These are phyloP conservation scores for Lacerta agilis DNA, from an alignment of 2,797 vertebrate species.

Conservation along the genomic window DNA sequence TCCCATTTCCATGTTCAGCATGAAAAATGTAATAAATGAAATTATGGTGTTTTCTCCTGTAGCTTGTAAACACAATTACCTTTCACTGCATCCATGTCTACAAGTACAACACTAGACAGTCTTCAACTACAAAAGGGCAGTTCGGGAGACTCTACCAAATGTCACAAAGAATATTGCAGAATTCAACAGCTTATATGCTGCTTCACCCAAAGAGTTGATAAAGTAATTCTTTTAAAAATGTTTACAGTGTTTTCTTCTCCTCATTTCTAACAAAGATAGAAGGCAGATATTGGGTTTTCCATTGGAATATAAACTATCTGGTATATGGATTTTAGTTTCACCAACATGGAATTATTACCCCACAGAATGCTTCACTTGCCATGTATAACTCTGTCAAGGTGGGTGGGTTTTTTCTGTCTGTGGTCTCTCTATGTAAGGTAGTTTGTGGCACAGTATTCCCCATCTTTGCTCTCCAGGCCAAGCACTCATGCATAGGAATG, in stretches of 20 bases:
- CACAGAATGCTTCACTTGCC: no score
- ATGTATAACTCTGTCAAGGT: no score
- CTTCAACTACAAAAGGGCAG: no score
- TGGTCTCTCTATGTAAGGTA: background rate
- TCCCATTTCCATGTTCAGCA: background rate
- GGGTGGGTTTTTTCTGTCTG: no score
- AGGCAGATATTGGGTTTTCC: background rate
- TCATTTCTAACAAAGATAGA: background rate
- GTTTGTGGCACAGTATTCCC: background rate
- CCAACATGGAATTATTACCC: no score
- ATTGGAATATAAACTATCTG: background rate
- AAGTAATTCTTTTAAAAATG: background rate
- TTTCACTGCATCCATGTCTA: no score
- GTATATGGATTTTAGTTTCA: background rate
- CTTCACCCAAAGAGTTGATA: background rate
- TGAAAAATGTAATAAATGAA: background rate
- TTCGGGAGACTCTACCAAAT: background rate
- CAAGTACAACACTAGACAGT: no score
- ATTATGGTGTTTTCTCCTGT: no score
- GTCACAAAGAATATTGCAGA: background rate
- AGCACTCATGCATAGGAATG: background rate
- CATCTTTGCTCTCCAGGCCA: background rate
- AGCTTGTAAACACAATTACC: no score
- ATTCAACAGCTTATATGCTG: background rate
- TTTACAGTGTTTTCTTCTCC: background rate